Percentiles rank a stretch among this genome's conserved stretches.
Conservation (phyloP, 1,140 invertebrate species). For the Orchestia grillus region DNA sequence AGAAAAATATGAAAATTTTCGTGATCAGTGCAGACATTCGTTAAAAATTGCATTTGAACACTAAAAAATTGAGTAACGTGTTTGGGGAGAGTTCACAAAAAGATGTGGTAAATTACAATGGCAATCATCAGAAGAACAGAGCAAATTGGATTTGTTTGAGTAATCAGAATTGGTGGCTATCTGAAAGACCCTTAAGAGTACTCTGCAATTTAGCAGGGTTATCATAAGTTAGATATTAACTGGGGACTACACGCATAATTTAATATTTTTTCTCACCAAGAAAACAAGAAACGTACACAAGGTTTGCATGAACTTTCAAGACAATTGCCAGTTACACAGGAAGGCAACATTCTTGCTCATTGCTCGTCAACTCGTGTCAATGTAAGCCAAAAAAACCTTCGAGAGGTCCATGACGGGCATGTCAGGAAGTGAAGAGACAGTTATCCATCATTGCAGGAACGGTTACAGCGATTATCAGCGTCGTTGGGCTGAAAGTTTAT, state of each 20-base stretch:
- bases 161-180: neutral
- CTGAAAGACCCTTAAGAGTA: neutral
- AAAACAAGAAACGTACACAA: neutral
- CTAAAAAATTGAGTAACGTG: neutral
- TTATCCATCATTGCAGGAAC: neutral
- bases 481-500: neutral
- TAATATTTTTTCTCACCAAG: neutral
- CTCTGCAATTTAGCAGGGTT: neutral
- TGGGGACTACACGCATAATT: neutral
- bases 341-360: neutral
- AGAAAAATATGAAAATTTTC: neutral
- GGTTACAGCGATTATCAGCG: neutral
- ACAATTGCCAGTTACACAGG: neutral
- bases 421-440: neutral
- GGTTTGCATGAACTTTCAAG: neutral
- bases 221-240: neutral
- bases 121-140: neutral
- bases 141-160: neutral
- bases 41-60: neutral
- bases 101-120: neutral
- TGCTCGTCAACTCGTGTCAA: neutral
- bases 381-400: neutral
- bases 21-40: neutral
- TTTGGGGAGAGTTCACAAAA: neutral
- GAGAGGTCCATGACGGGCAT: neutral